phyloP scores from a whole-genome alignment of 2,888 invertebrate species.

The Orthonevra nobilis region DNA sequence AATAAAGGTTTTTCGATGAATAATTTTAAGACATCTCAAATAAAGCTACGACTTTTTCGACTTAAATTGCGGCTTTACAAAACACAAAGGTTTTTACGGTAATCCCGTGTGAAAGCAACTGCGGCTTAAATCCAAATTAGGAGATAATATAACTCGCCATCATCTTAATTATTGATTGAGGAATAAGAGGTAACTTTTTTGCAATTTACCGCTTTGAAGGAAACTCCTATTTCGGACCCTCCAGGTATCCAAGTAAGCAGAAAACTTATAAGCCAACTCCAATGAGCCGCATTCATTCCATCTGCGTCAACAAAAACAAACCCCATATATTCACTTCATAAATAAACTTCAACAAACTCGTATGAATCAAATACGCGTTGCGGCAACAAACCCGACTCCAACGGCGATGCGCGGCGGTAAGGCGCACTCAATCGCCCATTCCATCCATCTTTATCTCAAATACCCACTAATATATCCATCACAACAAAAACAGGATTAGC shows the following conservation, averaged over 20 bases:
- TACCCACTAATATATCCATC: conserved; percentile 67
- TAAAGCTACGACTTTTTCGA: too few relatives aligned
- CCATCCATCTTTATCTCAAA: conserved; percentile 42
- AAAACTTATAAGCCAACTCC: conserved; percentile 3
- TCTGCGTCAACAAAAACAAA: conserved; percentile 37
- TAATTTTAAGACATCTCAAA: too few relatives aligned
- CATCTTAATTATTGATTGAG: too few relatives aligned
- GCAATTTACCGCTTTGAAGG: conserved; percentile 46
- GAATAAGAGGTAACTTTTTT: too few relatives aligned
- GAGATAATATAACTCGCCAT: too few relatives aligned
- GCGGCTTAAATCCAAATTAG: too few relatives aligned
- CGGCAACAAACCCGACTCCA: conserved; percentile 28
- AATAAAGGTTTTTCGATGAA: too few relatives aligned
- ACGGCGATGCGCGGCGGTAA: conserved; percentile 9
- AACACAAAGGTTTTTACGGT: too few relatives aligned
- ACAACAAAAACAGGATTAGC: conserved; percentile 70
- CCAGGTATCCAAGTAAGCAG: conserved; percentile 15
- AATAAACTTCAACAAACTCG: conserved; percentile 47
- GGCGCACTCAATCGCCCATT: conserved; percentile 31
- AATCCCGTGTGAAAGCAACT: too few relatives aligned
- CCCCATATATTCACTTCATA: conserved; percentile 62
- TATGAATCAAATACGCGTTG: conserved; percentile 54
- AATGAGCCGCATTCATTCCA: conserved; percentile 32
- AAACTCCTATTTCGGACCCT: conserved; percentile 40
- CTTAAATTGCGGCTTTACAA: too few relatives aligned